Base-by-base conservation (phyloP, 2,888 invertebrate species). In the Drosophila atripex region DNA sequence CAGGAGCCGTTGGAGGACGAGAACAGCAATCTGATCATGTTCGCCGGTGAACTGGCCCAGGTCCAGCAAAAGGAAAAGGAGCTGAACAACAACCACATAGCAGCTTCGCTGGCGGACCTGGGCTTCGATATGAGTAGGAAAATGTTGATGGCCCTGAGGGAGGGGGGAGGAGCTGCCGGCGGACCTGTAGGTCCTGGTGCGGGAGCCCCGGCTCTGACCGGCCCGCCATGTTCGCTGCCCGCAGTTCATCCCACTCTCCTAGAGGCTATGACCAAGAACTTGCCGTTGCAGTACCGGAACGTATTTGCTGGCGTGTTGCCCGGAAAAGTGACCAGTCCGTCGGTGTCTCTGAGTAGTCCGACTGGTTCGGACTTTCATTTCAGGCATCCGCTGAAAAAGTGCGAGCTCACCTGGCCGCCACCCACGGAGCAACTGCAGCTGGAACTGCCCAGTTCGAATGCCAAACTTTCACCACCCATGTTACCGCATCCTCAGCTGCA, bases 11-110 rank as follows among this genome's bases (percentile, higher is more conserved):
- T 76, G 92, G 95, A 96, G 91, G 97, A 97, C 91, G 97, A 97
- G 92, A 97, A 97, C 91, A 95, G 96, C 90, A 97, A 97, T 92
- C 93, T 97, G 71, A 95, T 97, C 32, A 71, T 86, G 72, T 88
- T 75, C 50, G 85, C 77, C 64, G 65, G 74, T 21, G 76, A 77
- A 45, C 45, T 77, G 76, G 74, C 69, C 0, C 71, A 71, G 1
- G 59, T 60, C 9, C 86, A 85, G 60, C 85, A 82, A 35, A 78
- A 86, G 57, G 79, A 88, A 46, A 85, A 84, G 72, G 86, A 83
- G 73, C 73, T 80, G 41, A 87, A 90, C 66, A 88, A 89, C 54
- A 86, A 88, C 59, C 82, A 83, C 18, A 85, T 85, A 58, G 78
- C 77, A 63, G 83, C 84, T 74, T 80, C 77, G 16, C 71, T 88